Evolutionary conservation across 2,888 invertebrate genomes (phyloP).

Genomic region (Arrhopalites spinosus): DNA sequence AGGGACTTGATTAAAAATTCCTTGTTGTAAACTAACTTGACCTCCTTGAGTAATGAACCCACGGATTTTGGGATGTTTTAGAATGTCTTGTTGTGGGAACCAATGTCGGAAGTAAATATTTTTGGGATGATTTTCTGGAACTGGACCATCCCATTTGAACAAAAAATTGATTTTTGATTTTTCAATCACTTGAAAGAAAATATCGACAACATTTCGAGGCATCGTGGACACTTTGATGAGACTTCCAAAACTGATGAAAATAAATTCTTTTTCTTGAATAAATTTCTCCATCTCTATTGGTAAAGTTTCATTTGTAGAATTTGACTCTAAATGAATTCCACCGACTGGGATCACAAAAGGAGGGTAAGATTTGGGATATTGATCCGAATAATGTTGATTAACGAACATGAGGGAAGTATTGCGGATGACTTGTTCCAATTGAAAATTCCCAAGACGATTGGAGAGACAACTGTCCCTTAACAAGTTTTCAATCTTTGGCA

Average conservation of each 20-base stretch:
- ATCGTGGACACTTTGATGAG: slow-evolving; percentile 26
- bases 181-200: slow-evolving; percentile 14
- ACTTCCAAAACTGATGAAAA: slow-evolving; percentile 35
- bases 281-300: slow-evolving; percentile 22
- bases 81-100: slow-evolving; percentile 33
- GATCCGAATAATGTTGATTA: slow-evolving; percentile 32
- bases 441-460: neutral
- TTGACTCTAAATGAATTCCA: slow-evolving; percentile 23
- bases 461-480: neutral
- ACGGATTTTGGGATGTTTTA: slow-evolving; percentile 27
- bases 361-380: slow-evolving; percentile 22
- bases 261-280: slow-evolving; percentile 23
- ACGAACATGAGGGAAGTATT: slow-evolving; percentile 5
- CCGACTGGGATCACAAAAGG: slow-evolving; percentile 28
- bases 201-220: neutral
- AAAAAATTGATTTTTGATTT: neutral
- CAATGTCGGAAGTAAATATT: slow-evolving; percentile 24
- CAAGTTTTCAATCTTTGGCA: slow-evolving; percentile 24
- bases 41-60: slow-evolving; percentile 37
- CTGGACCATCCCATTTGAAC: slow-evolving; percentile 31
- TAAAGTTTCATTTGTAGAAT: neutral
- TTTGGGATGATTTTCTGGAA: slow-evolving; percentile 12
- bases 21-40: slow-evolving; percentile 30
- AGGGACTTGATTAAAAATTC: slow-evolving; percentile 29
- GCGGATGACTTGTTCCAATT: slow-evolving; percentile 9